Conservation (phyloP, 2,888 invertebrate species). For the Andrena fulva region DNA sequence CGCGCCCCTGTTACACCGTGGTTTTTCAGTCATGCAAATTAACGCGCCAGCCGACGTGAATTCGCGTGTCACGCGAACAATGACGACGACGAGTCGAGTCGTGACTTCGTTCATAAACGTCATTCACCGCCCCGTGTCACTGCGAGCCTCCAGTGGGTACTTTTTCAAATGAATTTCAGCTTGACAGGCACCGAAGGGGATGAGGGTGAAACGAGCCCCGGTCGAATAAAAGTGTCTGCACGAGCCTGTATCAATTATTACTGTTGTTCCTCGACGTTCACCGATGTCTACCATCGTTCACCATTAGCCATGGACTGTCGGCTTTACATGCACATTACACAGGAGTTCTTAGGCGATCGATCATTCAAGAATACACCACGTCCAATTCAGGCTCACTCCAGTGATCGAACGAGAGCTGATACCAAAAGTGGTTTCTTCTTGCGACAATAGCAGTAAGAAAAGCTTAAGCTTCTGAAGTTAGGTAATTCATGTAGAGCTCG, state of each 20-base stretch:
- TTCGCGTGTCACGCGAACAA: constrained; percentile 24
- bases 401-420: too few relatives aligned
- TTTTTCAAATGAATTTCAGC: constrained; percentile 44
- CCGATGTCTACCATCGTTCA: background rate
- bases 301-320: background rate
- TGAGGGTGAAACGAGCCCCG: background rate
- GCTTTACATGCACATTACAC: background rate
- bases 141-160: constrained; percentile 21
- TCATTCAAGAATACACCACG: background rate
- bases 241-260: constrained; percentile 8
- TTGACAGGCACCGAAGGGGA: constrained; percentile 34
- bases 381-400: background rate
- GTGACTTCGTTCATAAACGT: constrained; percentile 56
- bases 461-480: too few relatives aligned
- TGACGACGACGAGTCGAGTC: constrained; percentile 12
- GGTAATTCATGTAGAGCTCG: too few relatives aligned
- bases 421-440: too few relatives aligned
- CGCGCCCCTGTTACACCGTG: constrained; percentile 3
- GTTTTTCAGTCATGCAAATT: constrained; percentile 56
- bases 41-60: constrained; percentile 31
- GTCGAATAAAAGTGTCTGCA: constrained; percentile 6
- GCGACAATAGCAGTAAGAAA: too few relatives aligned
- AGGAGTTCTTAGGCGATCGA: background rate
- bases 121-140: constrained; percentile 34
- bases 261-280: constrained; percentile 5